A percentile compares a stretch with the other conserved stretches of the same genome.
Conservation (phyloP, 2,797 vertebrate species). For the Acipenser ruthenus region DNA sequence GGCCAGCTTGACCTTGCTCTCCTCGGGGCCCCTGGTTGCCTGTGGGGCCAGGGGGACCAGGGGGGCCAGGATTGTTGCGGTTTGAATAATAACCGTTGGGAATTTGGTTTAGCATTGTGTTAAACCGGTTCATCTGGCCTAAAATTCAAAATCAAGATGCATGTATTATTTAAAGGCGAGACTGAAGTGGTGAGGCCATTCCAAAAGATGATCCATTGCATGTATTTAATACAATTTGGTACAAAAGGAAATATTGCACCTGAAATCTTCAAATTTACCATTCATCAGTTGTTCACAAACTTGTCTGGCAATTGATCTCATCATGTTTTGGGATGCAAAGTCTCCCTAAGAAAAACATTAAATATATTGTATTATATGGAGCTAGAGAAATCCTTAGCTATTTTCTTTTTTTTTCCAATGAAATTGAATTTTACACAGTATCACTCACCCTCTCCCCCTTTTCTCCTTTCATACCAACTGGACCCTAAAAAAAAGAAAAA, state of each 20-base stretch:
- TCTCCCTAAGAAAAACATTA: slow-evolving; percentile 70
- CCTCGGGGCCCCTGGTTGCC: slow-evolving; percentile 74
- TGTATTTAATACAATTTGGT: too few species aligned
- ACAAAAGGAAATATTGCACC: too few species aligned
- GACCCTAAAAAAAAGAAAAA: slow-evolving; percentile 64
- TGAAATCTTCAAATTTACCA: slow-evolving; percentile 53
- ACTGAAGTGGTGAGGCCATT: too few species aligned
- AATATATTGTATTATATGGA: slow-evolving; percentile 2
- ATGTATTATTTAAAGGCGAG: neutral
- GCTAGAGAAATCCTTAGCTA: neutral
- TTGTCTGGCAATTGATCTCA: slow-evolving; percentile 92
- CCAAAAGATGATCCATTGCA: too few species aligned
- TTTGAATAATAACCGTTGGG: slow-evolving; percentile 77
- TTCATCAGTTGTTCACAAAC: slow-evolving; percentile 89
- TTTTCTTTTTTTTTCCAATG: slow-evolving; percentile 14
- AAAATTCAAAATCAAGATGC: slow-evolving; percentile 3
- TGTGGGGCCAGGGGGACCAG: slow-evolving; percentile 70
- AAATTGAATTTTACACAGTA: neutral
- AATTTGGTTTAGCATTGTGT: slow-evolving; percentile 87
- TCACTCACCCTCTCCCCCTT: slow-evolving; percentile 88
- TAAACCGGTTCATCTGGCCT: slow-evolving; percentile 92
- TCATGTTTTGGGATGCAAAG: slow-evolving; percentile 93
- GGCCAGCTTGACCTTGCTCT: slow-evolving; percentile 77
- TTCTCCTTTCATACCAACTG: slow-evolving; percentile 81
- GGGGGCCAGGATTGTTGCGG: slow-evolving; percentile 75